Base-by-base conservation (phyloP, 2,797 vertebrate genomes). In the Nothura maculosa region DNA sequence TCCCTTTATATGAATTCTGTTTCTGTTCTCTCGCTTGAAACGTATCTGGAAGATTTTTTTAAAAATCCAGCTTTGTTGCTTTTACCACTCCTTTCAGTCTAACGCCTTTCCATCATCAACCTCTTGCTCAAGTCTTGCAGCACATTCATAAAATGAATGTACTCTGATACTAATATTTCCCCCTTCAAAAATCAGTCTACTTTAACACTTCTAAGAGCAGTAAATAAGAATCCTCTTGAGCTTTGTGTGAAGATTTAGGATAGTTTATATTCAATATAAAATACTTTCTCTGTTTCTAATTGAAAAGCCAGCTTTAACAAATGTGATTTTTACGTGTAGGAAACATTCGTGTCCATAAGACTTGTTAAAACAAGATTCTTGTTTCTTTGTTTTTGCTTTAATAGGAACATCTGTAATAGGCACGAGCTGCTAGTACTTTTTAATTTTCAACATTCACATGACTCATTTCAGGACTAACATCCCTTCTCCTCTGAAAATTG, bases 401-500 rank as follows among this genome's bases (percentile, higher is more conserved):
- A 75, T 92, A 77, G 92, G 67, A 61, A n/a, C 1, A 30, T 38
- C 5, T 48, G 15, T 87, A 85, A 90, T 34, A 20, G 36, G 60
- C 73, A 74, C 2, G n/a, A 66, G 57, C 7, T 69, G 24, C 34
- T 54, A 72, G 45, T 48, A 78, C 17, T 81, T 72, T 84, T 66
- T 62, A 62, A 78, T 89, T 93, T 96, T 89, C 36, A 57, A 91
- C 86, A 89, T 84, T 84, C 82, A 38, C 18, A 32, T 57, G 47
- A 60, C 25, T 95, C 30, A 75, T 83, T 38, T 81, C 34, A 64
- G n/a, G 73, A 81, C 64, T 74, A 87, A 47, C 21, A 79, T 54
- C 27, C 22, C 13, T 22, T 90, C 66, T 94, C 54, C 81, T 86
- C 74, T 92, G 62, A 21, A 55, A 95, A 84, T 95, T 85, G 43